These are phyloP conservation scores for Beris morrisii DNA, from an alignment of 2,888 invertebrate genomes.

Conservation along the genomic window DNA sequence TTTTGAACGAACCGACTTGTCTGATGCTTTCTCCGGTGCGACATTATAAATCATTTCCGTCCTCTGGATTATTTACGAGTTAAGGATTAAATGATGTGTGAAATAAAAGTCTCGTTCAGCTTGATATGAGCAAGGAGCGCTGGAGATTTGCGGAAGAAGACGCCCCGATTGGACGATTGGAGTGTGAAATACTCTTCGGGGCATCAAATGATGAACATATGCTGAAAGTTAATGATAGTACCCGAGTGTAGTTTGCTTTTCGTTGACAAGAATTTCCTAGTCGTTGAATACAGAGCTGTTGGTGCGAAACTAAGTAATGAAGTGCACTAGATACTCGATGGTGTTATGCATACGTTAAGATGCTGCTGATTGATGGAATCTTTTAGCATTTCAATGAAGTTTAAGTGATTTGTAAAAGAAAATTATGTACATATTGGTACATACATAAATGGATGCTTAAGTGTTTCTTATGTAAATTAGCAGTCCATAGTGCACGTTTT, in stretches of 20 bases:
- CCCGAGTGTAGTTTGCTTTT: background rate
- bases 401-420: background rate
- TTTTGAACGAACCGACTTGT: constrained; percentile 10
- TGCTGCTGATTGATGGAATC: constrained; percentile 28
- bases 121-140: background rate
- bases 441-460: no score
- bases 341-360: background rate
- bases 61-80: constrained; percentile 33
- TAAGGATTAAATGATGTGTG: constrained; percentile 36
- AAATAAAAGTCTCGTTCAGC: constrained; percentile 29
- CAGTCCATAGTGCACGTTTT: no score
- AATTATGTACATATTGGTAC: no score
- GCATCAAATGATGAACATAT: constrained; percentile 29
- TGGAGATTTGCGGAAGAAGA: background rate
- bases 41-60: constrained; percentile 32
- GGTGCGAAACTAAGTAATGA: constrained; percentile 17
- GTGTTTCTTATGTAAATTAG: no score
- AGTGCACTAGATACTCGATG: background rate
- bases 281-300: constrained; percentile 7
- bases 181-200: constrained; percentile 25
- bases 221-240: constrained; percentile 29
- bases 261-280: constrained; percentile 14
- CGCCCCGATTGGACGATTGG: background rate
- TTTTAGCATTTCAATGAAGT: constrained; percentile 19
- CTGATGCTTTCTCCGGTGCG: constrained; percentile 13